A percentile compares a stretch with the other conserved stretches of the same genome.
phyloP scores from a whole-genome alignment of 2,797 vertebrate species.

The Brachymystax lenok region DNA sequence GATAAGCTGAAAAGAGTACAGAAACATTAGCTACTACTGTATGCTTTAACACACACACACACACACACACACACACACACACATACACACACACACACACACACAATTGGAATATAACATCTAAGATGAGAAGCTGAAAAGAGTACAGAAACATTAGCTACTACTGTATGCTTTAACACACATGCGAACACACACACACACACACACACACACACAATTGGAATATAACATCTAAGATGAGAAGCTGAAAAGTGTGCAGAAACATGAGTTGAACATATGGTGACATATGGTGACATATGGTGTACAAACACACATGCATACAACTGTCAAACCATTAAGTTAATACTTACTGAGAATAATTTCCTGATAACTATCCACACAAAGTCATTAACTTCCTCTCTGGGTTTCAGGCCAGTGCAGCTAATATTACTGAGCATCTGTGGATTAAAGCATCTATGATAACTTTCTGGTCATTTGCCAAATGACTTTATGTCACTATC shows the following conservation, averaged over 20 bases:
- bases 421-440: neutral
- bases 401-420: neutral
- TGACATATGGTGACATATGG: conserved; percentile 32
- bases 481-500: neutral
- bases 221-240: too few species aligned
- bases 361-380: neutral
- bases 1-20: too few species aligned
- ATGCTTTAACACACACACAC: neutral
- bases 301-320: conserved; percentile 11
- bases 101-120: neutral
- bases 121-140: neutral
- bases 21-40: too few species aligned
- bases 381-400: neutral
- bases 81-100: neutral
- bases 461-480: neutral
- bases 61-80: too few species aligned
- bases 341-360: conserved; percentile 22
- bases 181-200: too few species aligned
- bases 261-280: conserved; percentile 15
- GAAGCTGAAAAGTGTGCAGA: too few species aligned
- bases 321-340: conserved; percentile 22
- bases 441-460: neutral
- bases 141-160: too few species aligned
- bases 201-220: too few species aligned
- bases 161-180: too few species aligned